Base-by-base conservation (phyloP, 1,140 invertebrate species). In the Zaprionus capensis region DNA sequence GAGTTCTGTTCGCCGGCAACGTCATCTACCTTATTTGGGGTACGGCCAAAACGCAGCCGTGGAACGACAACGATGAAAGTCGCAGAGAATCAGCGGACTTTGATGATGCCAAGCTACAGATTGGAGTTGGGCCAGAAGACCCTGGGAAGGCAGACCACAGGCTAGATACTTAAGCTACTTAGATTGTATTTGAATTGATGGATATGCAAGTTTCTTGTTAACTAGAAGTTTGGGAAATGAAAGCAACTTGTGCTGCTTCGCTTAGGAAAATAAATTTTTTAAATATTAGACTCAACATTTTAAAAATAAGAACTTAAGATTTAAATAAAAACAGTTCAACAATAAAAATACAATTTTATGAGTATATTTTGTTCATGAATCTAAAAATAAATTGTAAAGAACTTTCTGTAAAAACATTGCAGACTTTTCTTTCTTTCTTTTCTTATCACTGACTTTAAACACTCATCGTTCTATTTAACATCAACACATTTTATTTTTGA, bases 21-120 rank as follows among this genome's bases (percentile, higher is more conserved):
- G 85, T 96, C 1, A 93, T 96, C 66, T 98, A 96, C 78, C 71
- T 96, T 22, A 77, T 96, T 11, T 96, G 96, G 87, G 94, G 95
- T 15, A 94, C 94, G 0, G 94, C 94, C 0, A 92, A 94, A 31
- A 93, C 94, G 17, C 95, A 96, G 78, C 85, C 94, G 1, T 96
- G 96, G 96, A 96, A 96, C 69, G 94, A 83, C 57, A 69, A 44
- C 12, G 75, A 49, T 12, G 75, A 70, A 17, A 26, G 53, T 12
- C 31, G 44, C 5, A 24, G 55, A 0, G 75, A 82, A 11, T 71
- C 83, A 24, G 61, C 56, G 26, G 71, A 66, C 11, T 87, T 87
- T 46, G 71, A 81, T 14, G 55, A 57, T 31, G 72, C 81, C 44
- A 80, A 74, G 6, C 57, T 90, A 11, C 56, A 86, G 20, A 64